phyloP scores from a whole-genome alignment of 1,140 invertebrate genomes.

The Bombus breviceps region DNA sequence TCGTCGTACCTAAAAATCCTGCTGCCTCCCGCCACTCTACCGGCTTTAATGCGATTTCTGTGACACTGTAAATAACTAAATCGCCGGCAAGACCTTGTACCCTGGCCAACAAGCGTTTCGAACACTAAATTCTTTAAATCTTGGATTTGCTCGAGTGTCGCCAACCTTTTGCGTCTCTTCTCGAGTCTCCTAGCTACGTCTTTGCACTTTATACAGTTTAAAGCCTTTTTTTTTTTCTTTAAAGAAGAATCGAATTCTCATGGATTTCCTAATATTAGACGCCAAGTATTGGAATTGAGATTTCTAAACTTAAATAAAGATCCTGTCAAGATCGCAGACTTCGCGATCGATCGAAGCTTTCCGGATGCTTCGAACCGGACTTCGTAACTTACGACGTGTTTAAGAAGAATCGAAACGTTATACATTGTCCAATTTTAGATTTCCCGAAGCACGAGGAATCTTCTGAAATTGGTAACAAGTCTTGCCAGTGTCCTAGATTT shows the following conservation, averaged over 20 bases:
- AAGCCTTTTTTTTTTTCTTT: no score
- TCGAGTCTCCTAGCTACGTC: no score
- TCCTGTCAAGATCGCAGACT: background rate
- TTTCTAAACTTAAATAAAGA: no score
- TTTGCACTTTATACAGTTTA: no score
- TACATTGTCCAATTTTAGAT: background rate
- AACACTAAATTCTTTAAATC: background rate
- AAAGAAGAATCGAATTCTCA: no score
- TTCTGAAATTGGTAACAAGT: background rate
- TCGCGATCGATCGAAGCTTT: background rate
- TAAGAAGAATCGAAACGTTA: background rate
- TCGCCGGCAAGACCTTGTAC: constrained; percentile 14
- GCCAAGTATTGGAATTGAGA: no score
- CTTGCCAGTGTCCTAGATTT: background rate
- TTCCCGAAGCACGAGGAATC: background rate
- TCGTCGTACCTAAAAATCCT: background rate
- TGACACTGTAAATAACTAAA: constrained; percentile 28
- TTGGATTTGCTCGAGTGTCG: constrained; percentile 7
- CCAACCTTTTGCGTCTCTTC: background rate
- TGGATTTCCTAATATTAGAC: no score
- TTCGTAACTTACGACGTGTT: background rate
- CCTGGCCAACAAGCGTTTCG: no score
- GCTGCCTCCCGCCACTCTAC: background rate
- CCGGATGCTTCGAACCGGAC: no score
- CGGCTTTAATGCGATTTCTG: constrained; percentile 18